Evolutionary conservation across 2,888 invertebrate species (phyloP), one percentile per base, ranked within the genome.

Genomic region (Ophioninae sp.): DNA sequence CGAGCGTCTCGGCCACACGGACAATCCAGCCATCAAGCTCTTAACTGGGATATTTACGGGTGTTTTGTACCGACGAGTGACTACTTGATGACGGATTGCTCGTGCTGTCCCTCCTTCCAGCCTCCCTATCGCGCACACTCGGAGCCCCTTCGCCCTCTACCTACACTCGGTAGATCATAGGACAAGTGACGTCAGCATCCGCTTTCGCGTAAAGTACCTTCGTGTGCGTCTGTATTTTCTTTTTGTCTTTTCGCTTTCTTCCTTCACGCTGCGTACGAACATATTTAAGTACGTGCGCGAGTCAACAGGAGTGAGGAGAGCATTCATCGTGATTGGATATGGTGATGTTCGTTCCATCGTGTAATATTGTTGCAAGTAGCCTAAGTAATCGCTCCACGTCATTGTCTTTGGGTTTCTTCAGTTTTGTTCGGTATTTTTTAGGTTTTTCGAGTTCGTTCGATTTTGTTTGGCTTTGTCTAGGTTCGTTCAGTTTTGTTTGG

Each of bases 31-130:
- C 84, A 89, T 89, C 89, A 89, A 81, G 88, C 88, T 50, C 50
- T 89, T 89, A 89, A 90, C 88, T 85, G 88, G 88, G 87, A 89
- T 88, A 89, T 89, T 89, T 89, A 89, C 87, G 85, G 86, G 83
- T 85, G 79, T 82, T 83, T 30, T 83, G 81, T 85, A 77, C 76
- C 68, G 78, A 65, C 81, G 72, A 72, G 76, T 65, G 62, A 83
- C 78, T 82, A 78, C 77, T 79, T 81, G 74, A 75, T 85, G 83
- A 86, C 77, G 81, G 77, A 85, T 86, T 85, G 74, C 79, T 39
- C 75, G 30, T 44, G 56, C 17, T 30, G 50, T 67, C 41, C n/a
- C 50, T 37, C 72, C 50, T 64, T 44, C 69, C 56, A 76, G 76
- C n/a, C 67, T 69, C 62, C 75, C 41, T 67, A 41, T 65, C 77